Evolutionary conservation across 2,797 vertebrate species (phyloP), one percentile per base, ranked within the genome.

Genomic region (Phaenicophaeus curvirostris): DNA sequence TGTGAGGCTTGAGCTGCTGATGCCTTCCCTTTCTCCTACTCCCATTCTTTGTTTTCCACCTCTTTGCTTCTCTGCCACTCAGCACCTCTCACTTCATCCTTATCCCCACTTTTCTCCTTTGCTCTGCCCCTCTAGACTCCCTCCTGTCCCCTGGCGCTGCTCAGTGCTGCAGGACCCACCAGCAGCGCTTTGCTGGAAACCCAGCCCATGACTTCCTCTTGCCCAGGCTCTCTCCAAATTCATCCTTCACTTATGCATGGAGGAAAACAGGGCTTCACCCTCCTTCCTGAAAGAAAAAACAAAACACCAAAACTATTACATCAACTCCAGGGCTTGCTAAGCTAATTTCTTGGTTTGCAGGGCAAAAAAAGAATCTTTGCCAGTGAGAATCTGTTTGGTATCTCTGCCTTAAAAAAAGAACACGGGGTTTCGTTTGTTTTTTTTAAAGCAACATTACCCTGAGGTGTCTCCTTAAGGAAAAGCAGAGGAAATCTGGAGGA

Each of bases 111-210:
- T 71, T 39, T 30, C 14, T n/a, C 8, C 35, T 41, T 57, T 53
- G 54, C 54, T 90, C 31, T 65, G 20, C 19, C 15, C 48, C 11
- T 42, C 42, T 62, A 0, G 0, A 35, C 30, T 63, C 42, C 27
- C 1, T 1, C 15, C 46, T 23, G 6, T 44, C 20, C 41, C 25
- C 30, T 31, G 27, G 28, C 14, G 68, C 4, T 0, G 1, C 33
- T 37, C 1, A 0, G 50, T 30, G 48, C 28, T 1, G 2, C 16
- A 11, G 51, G 35, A 65, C 6, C 0, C 2, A 1, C 39, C 33
- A 16, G 18, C 1, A 1, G 27, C 0, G 0, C 30, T 83, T 37
- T 2, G 3, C 55, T 80, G 46, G 66, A 67, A 91, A 73, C 18
- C 15, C 65, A 78, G 33, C 35, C 73, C 28, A 2, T 55, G 14